Evolutionary conservation across 37 sponge, comb jelly and placozoan species (phyloP), one percentile per base, ranked within the genome.

Genomic region (Axinella damicornis): DNA sequence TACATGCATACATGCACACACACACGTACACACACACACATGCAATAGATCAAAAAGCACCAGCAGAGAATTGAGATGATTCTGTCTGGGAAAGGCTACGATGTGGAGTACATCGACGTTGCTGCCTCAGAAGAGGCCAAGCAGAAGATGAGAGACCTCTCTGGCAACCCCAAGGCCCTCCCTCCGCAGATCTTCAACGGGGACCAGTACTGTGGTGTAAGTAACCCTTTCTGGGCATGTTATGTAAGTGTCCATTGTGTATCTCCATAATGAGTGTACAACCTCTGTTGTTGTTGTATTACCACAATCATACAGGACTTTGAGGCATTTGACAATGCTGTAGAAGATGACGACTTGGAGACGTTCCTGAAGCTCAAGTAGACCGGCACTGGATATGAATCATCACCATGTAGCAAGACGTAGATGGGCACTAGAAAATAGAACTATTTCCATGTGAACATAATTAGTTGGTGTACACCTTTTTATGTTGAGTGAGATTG

Each of bases 11-110:
- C 39, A 31, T 24, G n/a, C 35, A 34, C 70, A 20, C 37, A 21
- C 28, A 20, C 70, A 34, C 53, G 9, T 9, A 46, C 46, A 46
- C 46, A 46, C 46, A 46, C 46, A 32, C 53, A 24, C 85, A 56
- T n/a, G n/a, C n/a, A n/a, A n/a, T 62, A 95, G 92, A 80, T 89
- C 31, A 97, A 97, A 75, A 97, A 97, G 83, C 63, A 94, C 0
- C 97, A 97, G 63, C 95, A 97, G 60, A 82, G 69, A 34, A 91
- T 97, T 46, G 88, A 92, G 55, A 94, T 89, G 88, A 86, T 94
- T 15, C 85, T 97, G 17, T 83, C 64, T 32, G 0, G 79, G 15
- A 97, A 97, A 86, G 87, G 92, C 77, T 83, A 92, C 25, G 61
- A 69, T 18, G 78, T 63, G 57, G 63, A 80, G 9, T 76, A 91